Evolutionary conservation across 2,888 invertebrate species (phyloP), one percentile per base, ranked within the genome.

Genomic region (Griposia aprilina): DNA sequence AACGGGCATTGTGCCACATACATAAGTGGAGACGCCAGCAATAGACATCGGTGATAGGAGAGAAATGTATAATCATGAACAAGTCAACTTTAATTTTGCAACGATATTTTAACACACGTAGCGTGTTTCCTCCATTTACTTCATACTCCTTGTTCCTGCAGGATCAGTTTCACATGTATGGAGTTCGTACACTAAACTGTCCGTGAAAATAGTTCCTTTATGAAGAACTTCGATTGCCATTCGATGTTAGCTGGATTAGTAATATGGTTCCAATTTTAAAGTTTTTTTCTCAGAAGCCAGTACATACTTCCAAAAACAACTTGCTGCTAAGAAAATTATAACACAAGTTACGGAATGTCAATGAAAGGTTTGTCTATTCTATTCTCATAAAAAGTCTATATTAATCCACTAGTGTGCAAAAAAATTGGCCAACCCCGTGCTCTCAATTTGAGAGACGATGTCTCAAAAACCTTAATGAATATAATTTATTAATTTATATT

Each of bases 241-340:
- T 72, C 30, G 36, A 65, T 69, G 48, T 78, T 69, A 48, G 45
- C 11, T 78, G 77, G 55, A 85, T 82, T 76, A 67, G 52, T 81
- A 41, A 67, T 41, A 66, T 74, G 52, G n/a, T 78, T 78, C 30
- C 10, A 73, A 55, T n/a, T 41, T 41, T 69, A 36, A n/a, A 68
- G 30, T 60, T 17, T 15, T 23, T 82, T 74, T 55, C 20, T 59
- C 20, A 70, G 60, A 36, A 41, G 15, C 62, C 7, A 13, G 26
- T 17, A 17, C 26, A 15, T 59, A 7, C 15, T 59, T 26, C 13
- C 11, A 13, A 48, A 13, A 13, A 50, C 15, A 50, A 50, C 0
- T 50, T 15, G 50, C 15, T 50, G 50, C 57, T n/a, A n/a, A 57
- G n/a, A 57, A 57, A 23, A 57, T 23, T 4, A 62, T 6, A 6